Evolutionary conservation across 2,888 invertebrate species (phyloP), one percentile per base, ranked within the genome.

Genomic region (Criorhina ranunculi): DNA sequence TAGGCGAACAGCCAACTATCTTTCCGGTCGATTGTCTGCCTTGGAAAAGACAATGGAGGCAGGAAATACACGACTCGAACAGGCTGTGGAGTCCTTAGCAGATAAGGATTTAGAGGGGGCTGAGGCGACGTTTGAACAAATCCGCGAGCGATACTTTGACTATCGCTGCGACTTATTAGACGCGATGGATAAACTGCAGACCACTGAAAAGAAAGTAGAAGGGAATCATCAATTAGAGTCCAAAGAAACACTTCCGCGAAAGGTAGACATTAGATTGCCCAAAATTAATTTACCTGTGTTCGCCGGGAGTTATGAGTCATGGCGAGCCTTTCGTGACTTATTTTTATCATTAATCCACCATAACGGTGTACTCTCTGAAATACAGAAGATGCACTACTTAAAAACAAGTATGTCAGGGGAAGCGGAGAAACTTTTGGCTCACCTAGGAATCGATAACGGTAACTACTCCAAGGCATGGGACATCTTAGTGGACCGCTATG

Each of bases 351-450:
- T 59, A 0, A 44, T 62, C 17, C 29, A 62, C 31, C 29, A 31
- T 9, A 40, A n/a, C n/a, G n/a, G n/a, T n/a, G n/a, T n/a, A n/a
- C n/a, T n/a, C 2, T 9, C 33, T 11, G 33, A 46, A 3, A 62
- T 62, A 31, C 44, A 62, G 15, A 62, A 44, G 31, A 12, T 62
- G 12, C 62, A 62, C 17, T 62, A 62, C 12, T 44, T 44, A 2
- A 42, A 33, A 29, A 35, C 62, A 8, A 44, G 62, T 31, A 11
- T 62, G 11, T 44, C 62, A 5, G 62, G 62, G 7, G 62, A 62
- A 12, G 62, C 33, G 11, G 64, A 17, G n/a, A 64, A 35, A 35
- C 15, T 46, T 5, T 46, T 64, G 2, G 17, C 44, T 19, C 46
- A 46, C 19, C 5, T 64, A 12, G 62, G 44, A 12, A 42, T 42